Percentiles rank a stretch among this genome's conserved stretches.
These are phyloP conservation scores for Halotydeus destructor DNA, from an alignment of 1,140 invertebrate genomes.

Conservation along the genomic window DNA sequence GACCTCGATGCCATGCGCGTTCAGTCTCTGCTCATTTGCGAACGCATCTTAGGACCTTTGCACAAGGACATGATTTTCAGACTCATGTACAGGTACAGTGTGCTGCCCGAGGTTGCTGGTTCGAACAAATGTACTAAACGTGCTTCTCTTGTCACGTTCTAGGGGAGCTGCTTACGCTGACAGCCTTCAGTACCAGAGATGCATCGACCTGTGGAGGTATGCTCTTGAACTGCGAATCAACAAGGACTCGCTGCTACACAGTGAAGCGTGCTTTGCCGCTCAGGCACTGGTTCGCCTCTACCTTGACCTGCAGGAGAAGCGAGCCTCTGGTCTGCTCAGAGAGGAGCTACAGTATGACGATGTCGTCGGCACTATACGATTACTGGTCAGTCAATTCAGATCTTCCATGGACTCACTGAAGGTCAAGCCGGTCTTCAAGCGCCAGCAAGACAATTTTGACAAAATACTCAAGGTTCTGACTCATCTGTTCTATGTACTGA, in stretches of 20 bases:
- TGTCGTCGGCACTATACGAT: conserved; percentile 29
- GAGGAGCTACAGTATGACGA: conserved; percentile 42
- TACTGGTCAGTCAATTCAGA: conserved; percentile 20
- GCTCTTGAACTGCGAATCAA: conserved; percentile 50
- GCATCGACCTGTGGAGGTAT: conserved; percentile 46
- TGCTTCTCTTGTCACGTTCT: not conserved
- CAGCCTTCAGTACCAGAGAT: conserved; percentile 53
- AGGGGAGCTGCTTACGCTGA: conserved; percentile 69
- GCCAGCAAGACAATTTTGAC: conserved; percentile 60
- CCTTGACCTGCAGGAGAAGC: conserved; percentile 48
- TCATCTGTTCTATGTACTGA: conserved; percentile 52
- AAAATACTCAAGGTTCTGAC: conserved; percentile 38
- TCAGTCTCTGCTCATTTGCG: conserved; percentile 58
- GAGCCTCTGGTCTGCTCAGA: conserved; percentile 29
- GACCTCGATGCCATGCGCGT: conserved; percentile 58
- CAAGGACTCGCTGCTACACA: conserved; percentile 44
- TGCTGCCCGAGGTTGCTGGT: too few species aligned
- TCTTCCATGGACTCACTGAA: conserved; percentile 29
- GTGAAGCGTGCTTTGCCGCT: conserved; percentile 55
- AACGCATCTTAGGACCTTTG: conserved; percentile 49
- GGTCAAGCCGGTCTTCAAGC: conserved; percentile 43
- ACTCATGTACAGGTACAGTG: conserved; percentile 30
- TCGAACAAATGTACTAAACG: not conserved
- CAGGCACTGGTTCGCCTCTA: conserved; percentile 45
- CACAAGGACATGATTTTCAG: conserved; percentile 71